Conservation (phyloP, 2,113 vertebrate genomes). For the Ranitomeya variabilis region DNA sequence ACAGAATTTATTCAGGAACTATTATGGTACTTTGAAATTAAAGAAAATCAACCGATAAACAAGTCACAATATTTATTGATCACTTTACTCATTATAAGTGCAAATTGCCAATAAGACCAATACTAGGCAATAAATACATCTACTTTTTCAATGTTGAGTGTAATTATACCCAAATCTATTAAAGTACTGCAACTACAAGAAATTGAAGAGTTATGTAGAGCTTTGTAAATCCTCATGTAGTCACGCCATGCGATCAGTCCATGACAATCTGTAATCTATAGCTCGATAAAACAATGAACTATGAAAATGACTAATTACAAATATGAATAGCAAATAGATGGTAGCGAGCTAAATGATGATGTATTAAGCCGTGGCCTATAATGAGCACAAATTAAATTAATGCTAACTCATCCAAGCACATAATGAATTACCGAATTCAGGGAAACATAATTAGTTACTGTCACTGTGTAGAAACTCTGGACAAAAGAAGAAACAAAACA, state of each 20-base stretch:
- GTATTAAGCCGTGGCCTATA: conserved; percentile 18
- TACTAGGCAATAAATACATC: background rate
- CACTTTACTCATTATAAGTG: background rate
- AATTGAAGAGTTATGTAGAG: background rate
- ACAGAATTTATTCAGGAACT: too few relatives aligned
- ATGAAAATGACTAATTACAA: conserved; percentile 16
- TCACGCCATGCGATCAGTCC: background rate
- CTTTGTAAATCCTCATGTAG: background rate
- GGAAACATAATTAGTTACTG: conserved; percentile 37
- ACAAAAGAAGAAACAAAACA: conserved; percentile 14
- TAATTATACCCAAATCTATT: background rate
- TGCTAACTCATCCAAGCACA: conserved; percentile 27
- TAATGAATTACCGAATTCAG: conserved; percentile 35
- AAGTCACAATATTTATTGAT: background rate
- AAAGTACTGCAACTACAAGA: background rate
- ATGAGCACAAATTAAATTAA: conserved; percentile 35
- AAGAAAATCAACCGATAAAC: background rate
- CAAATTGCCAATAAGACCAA: background rate
- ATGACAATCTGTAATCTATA: background rate
- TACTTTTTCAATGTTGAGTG: background rate
- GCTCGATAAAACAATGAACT: conserved; percentile 14
- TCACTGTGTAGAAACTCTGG: conserved; percentile 8
- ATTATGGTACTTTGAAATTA: too few relatives aligned
- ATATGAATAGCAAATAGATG: conserved; percentile 16
- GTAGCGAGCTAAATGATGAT: conserved; percentile 4